Evolutionary conservation across 2,888 invertebrate genomes (phyloP).

Genomic region (Clusia tigrina): DNA sequence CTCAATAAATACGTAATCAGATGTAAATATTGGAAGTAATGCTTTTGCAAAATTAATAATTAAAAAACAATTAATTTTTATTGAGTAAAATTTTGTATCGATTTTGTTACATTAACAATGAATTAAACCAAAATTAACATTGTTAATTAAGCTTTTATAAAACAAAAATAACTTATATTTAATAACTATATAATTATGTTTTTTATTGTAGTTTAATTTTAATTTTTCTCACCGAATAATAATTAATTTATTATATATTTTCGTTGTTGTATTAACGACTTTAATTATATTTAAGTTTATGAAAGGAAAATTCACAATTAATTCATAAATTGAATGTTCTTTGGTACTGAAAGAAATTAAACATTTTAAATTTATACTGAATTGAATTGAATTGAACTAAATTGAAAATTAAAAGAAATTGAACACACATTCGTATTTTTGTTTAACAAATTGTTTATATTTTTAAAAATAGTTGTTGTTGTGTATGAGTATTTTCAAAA

Average conservation of each 20-base stretch:
- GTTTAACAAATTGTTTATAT: constrained; percentile 14
- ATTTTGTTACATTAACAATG: neutral
- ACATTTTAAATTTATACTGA: constrained; percentile 21
- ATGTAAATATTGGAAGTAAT: neutral
- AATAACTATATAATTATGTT: neutral
- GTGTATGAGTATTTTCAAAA: neutral
- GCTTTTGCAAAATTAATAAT: neutral
- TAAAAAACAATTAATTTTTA: neutral
- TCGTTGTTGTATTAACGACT: constrained; percentile 15
- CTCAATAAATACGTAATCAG: neutral
- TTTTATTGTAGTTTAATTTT: constrained; percentile 1
- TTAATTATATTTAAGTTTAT: constrained; percentile 12
- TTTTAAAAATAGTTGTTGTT: constrained; percentile 4
- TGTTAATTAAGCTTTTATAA: constrained; percentile 1
- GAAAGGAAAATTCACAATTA: constrained; percentile 5
- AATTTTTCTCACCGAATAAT: neutral
- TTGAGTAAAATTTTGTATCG: neutral
- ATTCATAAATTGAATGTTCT: constrained; percentile 19
- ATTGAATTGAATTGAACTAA: constrained; percentile 19
- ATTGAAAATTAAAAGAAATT: constrained; percentile 24
- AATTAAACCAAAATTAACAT: neutral
- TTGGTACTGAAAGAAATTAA: constrained; percentile 19
- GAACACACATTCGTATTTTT: constrained; percentile 42
- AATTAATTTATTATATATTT: neutral
- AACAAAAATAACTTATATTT: neutral